A percentile compares a stretch with the other conserved stretches of the same genome.
phyloP scores from a whole-genome alignment of 2,888 invertebrate species.

The Agelastica alni region DNA sequence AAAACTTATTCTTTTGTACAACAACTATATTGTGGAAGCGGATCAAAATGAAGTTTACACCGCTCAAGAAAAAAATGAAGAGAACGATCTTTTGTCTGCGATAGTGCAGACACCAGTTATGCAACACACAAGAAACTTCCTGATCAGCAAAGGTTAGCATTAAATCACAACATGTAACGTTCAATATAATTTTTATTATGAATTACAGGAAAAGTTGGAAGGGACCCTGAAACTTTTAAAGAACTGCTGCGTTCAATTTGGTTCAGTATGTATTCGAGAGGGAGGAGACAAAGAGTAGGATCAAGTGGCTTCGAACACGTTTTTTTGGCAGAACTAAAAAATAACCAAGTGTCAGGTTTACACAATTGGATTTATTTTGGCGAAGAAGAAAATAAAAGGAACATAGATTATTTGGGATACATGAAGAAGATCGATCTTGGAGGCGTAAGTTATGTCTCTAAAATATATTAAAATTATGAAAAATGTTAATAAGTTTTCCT shows the following conservation, averaged over 20 bases:
- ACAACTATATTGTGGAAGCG: constrained; percentile 83
- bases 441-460: constrained; percentile 72
- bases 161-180: not conserved
- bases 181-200: not conserved
- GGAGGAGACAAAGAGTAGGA: constrained; percentile 76
- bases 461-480: too few species aligned
- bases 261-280: constrained; percentile 83
- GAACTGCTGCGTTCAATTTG: constrained; percentile 75
- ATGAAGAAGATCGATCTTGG: constrained; percentile 71
- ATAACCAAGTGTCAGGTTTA: constrained; percentile 77
- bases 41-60: constrained; percentile 77
- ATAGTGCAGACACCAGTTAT: constrained; percentile 79
- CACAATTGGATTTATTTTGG: constrained; percentile 92
- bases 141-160: constrained; percentile 59
- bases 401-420: constrained; percentile 79
- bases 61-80: constrained; percentile 74
- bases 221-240: constrained; percentile 71
- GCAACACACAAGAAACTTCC: constrained; percentile 70
- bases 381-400: constrained; percentile 72
- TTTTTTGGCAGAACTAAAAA: constrained; percentile 85
- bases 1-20: constrained; percentile 73
- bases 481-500: too few species aligned
- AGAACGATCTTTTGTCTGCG: constrained; percentile 77
- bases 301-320: constrained; percentile 94
- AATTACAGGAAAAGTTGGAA: constrained; percentile 62